A percentile compares a stretch with the other conserved stretches of the same genome.
Evolutionary conservation across 2,113 vertebrate genomes (phyloP).

Genomic region (Burhinus oedicnemus): DNA sequence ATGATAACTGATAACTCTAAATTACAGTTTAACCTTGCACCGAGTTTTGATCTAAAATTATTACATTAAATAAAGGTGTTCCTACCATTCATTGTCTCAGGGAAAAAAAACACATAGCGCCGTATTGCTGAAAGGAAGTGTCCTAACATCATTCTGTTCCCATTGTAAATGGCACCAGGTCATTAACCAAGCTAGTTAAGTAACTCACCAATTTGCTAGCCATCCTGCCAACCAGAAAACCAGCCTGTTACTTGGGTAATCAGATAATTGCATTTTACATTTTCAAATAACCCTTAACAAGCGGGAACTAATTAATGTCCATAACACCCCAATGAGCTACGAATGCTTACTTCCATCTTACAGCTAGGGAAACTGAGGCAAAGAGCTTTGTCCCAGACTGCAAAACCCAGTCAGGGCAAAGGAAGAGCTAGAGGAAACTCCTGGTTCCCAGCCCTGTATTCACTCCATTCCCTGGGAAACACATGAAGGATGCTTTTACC

Average conservation of each 20-base stretch:
- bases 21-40: neutral
- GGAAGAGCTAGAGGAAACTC: neutral
- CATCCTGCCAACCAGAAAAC: conserved; percentile 26
- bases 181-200: conserved; percentile 46
- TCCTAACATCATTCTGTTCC: neutral
- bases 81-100: neutral
- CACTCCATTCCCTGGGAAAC: neutral
- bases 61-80: neutral
- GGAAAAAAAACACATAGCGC: neutral
- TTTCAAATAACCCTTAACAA: conserved; percentile 48
- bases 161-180: neutral
- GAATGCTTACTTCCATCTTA: neutral
- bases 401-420: neutral
- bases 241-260: neutral
- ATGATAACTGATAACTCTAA: neutral
- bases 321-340: neutral
- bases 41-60: neutral
- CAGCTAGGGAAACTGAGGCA: conserved; percentile 40
- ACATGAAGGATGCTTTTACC: neutral
- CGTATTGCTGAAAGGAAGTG: neutral
- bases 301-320: neutral
- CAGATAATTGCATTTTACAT: conserved; percentile 21
- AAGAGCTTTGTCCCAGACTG: neutral
- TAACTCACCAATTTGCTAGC: conserved; percentile 12
- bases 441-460: neutral